Base-by-base conservation (phyloP, 2,888 invertebrate genomes). In the Oxyteleia sp. region DNA sequence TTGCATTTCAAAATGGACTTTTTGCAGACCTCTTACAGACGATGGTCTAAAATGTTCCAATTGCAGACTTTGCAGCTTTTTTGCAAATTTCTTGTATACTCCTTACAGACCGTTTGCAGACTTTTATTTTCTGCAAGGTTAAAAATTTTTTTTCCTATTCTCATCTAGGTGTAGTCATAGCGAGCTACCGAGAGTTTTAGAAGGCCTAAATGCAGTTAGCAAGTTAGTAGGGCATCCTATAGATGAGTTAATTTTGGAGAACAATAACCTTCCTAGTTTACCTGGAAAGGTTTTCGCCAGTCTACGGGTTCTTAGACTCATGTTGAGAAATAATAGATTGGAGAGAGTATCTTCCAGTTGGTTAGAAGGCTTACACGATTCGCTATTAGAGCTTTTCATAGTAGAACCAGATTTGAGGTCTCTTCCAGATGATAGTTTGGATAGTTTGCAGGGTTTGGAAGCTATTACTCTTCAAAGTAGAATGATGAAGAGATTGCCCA, bases 121-220 rank as follows among this genome's bases (percentile, higher is more conserved):
- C n/a, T n/a, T n/a, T n/a, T n/a, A n/a, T n/a, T n/a, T n/a, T n/a
- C n/a, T n/a, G n/a, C n/a, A n/a, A n/a, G n/a, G n/a, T n/a, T n/a
- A 29, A 13, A 11, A 29, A 13, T 47, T 45, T 16, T 15, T 43
- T 32, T 26, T n/a, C n/a, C n/a, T 26, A 26, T 4, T 26, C 5
- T 49, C 32, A 94, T 94, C 3, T 93, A 98, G 98, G 98, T 98
- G 98, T 92, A 97, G 98, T n/a, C 97, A 98, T 94, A 97, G 97
- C 94, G 97, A 97, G 90, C 94, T 98, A 72, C 95, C 96, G 4
- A 96, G 96, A 91, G 96, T 97, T 13, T 93, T 96, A 85, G 96
- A 96, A 89, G 97, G 97, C 7, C 93, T 97, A 8, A 96, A 96
- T 88, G 95, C 96, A 45, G 94, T 97, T 35, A 95, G 96, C 82